Base-by-base conservation (phyloP, 2,888 invertebrate genomes). In the Resseliella maxima region DNA sequence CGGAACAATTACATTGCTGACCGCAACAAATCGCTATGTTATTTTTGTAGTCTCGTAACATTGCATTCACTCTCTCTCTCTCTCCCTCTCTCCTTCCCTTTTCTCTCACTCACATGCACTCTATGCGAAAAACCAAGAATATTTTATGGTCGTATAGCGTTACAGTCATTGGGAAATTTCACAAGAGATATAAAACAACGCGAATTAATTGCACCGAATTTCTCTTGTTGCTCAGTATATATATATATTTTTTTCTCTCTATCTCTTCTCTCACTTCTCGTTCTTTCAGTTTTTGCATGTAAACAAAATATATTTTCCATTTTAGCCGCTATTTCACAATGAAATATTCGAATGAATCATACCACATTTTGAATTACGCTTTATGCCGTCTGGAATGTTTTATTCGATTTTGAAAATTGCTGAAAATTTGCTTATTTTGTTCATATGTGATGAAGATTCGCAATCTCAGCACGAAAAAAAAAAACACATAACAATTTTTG, bases 201-300 rank as follows among this genome's bases (percentile, higher is more conserved):
- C 72, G n/a, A 72, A 27, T 31, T 72, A 72, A 31, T 72, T 72
- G 72, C 35, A 72, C 2, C 72, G 72, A 72, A 31, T 72, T 72
- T 72, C 31, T 35, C 72, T 72, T 31, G 59, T 12, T 12, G 5
- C n/a, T 59, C 15, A 24, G 3, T 5, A 27, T 59, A 15, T 24
- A 12, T 12, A 8, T 12, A 41, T 41, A 12, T 59, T 12, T 50
- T 50, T 10, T 50, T 31, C 31, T 3, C n/a, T n/a, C n/a, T n/a
- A n/a, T n/a, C n/a, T n/a, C n/a, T n/a, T n/a, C n/a, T n/a, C n/a
- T n/a, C n/a, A n/a, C n/a, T n/a, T 21, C 31, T 72, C 31, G 31
- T 72, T 72, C 72, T 72, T 72, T 24, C 59, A 0, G 59, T 27
- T 50, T 50, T 59, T 72, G 10, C 72, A 31, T 72, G 72, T 15